Evolutionary conservation across 2,888 invertebrate species (phyloP).

Genomic region (Stenoptilia bipunctidactyla): DNA sequence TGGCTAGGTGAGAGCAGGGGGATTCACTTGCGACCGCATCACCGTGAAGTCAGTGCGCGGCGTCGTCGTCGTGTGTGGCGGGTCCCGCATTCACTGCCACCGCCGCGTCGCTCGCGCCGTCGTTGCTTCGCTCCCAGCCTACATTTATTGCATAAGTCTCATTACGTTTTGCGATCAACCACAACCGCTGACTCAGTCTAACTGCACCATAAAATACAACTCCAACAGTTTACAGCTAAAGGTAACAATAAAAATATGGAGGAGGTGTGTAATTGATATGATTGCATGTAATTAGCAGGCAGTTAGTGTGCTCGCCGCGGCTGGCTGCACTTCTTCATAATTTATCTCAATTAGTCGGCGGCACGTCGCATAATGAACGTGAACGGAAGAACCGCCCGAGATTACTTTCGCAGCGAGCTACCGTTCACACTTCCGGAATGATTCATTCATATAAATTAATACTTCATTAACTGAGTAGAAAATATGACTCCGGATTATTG

Average conservation of each 20-base stretch:
- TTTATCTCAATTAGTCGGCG: constrained; percentile 63
- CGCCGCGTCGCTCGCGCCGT: background rate
- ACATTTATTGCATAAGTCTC: constrained; percentile 30
- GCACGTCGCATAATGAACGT: constrained; percentile 51
- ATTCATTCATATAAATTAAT: background rate
- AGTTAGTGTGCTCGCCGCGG: constrained; percentile 48
- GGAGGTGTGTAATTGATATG: constrained; percentile 49
- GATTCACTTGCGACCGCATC: too few species aligned
- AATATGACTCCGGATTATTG: too few species aligned
- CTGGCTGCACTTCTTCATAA: constrained; percentile 60
- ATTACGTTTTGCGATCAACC: constrained; percentile 32
- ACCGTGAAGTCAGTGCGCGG: too few species aligned
- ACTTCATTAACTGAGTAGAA: too few species aligned
- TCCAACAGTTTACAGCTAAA: constrained; percentile 16
- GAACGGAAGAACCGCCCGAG: constrained; percentile 49
- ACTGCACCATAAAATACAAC: constrained; percentile 33
- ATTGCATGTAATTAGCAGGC: constrained; percentile 59
- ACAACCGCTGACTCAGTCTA: constrained; percentile 34
- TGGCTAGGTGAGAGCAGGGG: too few species aligned
- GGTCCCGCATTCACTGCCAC: constrained; percentile 8
- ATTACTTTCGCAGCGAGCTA: constrained; percentile 27
- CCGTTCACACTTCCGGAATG: constrained; percentile 9
- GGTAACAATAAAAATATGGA: constrained; percentile 10
- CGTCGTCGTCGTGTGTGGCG: constrained; percentile 9
- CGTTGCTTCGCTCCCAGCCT: constrained; percentile 9